Percentiles rank a stretch among this genome's conserved stretches.
Evolutionary conservation across 2,113 vertebrate genomes (phyloP).

Genomic region (Cranoglanis bouderius): DNA sequence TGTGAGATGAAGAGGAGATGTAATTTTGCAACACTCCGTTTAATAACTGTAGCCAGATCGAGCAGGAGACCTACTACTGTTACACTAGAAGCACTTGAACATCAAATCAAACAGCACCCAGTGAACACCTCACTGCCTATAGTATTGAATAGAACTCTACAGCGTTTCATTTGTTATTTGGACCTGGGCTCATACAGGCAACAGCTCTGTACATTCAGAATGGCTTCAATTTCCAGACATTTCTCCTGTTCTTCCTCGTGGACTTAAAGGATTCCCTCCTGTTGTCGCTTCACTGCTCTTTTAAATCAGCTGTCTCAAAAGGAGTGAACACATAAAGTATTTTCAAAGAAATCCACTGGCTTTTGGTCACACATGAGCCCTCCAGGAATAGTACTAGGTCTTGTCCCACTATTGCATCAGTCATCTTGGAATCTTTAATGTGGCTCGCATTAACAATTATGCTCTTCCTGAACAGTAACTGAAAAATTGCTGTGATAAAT

Average conservation of each 20-base stretch:
- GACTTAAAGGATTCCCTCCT: neutral
- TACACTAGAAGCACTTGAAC: neutral
- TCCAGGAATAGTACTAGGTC: constrained; percentile 11
- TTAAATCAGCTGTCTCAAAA: neutral
- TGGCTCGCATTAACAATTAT: neutral
- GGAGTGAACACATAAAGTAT: neutral
- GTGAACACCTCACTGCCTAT: neutral
- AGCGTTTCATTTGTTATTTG: neutral
- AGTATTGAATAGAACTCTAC: neutral
- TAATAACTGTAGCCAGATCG: neutral
- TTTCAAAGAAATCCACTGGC: neutral
- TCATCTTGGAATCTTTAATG: neutral
- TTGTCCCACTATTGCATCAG: constrained; percentile 4
- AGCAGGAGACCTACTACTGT: neutral
- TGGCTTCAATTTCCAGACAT: neutral
- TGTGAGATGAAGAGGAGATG: neutral
- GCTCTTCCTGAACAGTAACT: neutral
- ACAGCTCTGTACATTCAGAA: neutral
- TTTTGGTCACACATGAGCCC: neutral
- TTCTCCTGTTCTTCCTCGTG: neutral
- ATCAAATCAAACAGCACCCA: constrained; percentile 10
- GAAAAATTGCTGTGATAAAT: neutral
- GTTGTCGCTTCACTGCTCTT: neutral
- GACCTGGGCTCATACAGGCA: neutral
- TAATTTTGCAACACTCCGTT: neutral